Conservation (phyloP, 2,888 invertebrate species). For the Limulus polyphemus region DNA sequence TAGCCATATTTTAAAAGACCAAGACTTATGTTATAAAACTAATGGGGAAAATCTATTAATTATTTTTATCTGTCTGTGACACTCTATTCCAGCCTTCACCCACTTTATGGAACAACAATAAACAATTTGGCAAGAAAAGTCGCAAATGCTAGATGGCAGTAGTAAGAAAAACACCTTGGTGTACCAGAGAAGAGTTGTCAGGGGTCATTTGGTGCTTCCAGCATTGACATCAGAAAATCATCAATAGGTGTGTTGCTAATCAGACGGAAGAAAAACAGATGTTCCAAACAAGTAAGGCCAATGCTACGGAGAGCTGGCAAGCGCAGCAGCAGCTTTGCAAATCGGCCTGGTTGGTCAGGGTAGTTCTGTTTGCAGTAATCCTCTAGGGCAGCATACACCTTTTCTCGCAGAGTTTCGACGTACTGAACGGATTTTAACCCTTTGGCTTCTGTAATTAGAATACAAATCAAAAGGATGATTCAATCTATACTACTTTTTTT, state of each 20-base stretch:
- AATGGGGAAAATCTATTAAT: no score
- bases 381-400: constrained; percentile 86
- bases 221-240: constrained; percentile 66
- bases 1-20: no score
- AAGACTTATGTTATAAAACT: no score
- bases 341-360: constrained; percentile 82
- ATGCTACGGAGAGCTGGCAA: constrained; percentile 80
- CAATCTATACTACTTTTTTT: no score
- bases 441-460: constrained; percentile 56
- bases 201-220: constrained; percentile 44
- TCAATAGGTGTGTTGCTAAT: constrained; percentile 76
- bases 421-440: constrained; percentile 68
- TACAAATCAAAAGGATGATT: not conserved
- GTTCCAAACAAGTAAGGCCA: constrained; percentile 85
- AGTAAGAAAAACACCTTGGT: no score
- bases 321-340: constrained; percentile 82
- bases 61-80: no score
- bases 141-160: no score
- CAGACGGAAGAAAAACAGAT: constrained; percentile 84
- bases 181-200: not conserved
- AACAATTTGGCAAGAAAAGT: no score
- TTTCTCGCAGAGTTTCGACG: constrained; percentile 78
- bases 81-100: no score
- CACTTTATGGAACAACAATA: no score
- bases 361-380: constrained; percentile 81